Evolutionary conservation across 2,797 vertebrate species (phyloP), one percentile per base, ranked within the genome.

Genomic region (Glyptemys insculpta): DNA sequence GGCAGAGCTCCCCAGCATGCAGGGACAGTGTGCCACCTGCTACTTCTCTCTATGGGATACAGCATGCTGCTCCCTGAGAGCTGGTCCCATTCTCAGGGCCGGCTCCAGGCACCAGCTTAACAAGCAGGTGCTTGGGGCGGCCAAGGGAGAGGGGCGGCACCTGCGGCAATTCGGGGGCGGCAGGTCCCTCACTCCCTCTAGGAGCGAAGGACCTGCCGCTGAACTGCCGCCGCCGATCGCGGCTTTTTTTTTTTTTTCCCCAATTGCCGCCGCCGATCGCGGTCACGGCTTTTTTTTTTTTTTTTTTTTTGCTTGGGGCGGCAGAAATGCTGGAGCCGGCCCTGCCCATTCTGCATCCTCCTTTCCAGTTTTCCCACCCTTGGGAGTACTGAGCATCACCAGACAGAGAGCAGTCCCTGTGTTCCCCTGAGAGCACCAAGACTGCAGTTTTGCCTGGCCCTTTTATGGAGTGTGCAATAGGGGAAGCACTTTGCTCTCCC

Each of bases 11-110:
- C 19, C 65, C 34, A 68, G 12, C 14, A 59, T 3, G 1, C 7
- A 21, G 37, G 34, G 2, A 0, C 25, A 2, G 0, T 5, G 49
- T 50, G 50, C 14, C 23, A 27, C 0, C n/a, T 52, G 8, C 10
- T 56, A 8, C 5, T 5, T 19, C 8, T 3, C 31, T 82, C 68
- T n/a, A 62, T 27, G 53, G 56, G 7, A 29, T 11, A 1, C 44
- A 9, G 7, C 50, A 11, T 19, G 12, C 1, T 50, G 5, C 14
- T 23, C 54, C 34, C 53, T 82, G 5, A 10, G n/a, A 79, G 16
- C 8, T 6, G 59, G 31, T 86, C 21, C 62, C 21, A 79, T n/a
- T 5, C 12, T 41, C n/a, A n/a, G n/a, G n/a, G n/a, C n/a, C n/a
- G n/a, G n/a, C n/a, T n/a, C n/a, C n/a, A n/a, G n/a, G n/a, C n/a